phyloP scores from a whole-genome alignment of 92 coral and sea anemone genomes.

The Desmophyllum pertusum region DNA sequence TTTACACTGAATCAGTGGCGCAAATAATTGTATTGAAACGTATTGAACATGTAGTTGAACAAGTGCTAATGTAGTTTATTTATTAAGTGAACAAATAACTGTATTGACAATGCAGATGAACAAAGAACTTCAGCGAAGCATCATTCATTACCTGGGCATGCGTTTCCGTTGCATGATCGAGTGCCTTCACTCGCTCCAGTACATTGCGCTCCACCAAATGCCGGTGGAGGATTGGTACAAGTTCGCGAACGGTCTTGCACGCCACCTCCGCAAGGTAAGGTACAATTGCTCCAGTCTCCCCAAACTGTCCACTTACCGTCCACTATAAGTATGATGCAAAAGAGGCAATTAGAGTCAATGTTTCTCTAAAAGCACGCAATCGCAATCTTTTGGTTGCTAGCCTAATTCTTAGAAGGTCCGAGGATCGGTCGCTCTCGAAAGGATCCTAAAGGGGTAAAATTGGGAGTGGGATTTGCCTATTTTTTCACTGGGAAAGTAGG shows the following conservation, averaged over 20 bases:
- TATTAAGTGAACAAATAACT: background rate
- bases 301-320: constrained; percentile 66
- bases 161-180: constrained; percentile 39
- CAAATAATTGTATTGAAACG: background rate
- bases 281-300: constrained; percentile 62
- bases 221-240: constrained; percentile 71
- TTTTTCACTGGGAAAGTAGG: no score
- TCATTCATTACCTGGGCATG: constrained; percentile 51
- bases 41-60: no score
- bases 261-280: constrained; percentile 72
- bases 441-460: no score
- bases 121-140: background rate
- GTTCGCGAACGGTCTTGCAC: constrained; percentile 55
- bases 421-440: no score
- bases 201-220: constrained; percentile 55
- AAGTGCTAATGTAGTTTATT: no score
- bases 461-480: no score
- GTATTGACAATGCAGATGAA: background rate
- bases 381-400: no score
- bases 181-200: constrained; percentile 29
- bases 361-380: no score
- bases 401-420: no score
- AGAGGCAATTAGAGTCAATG: no score
- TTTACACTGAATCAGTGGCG: no score
- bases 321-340: constrained; percentile 7